These are phyloP conservation scores for Palythoa grandis DNA, from an alignment of 92 coral and sea anemone species.

Conservation along the genomic window DNA sequence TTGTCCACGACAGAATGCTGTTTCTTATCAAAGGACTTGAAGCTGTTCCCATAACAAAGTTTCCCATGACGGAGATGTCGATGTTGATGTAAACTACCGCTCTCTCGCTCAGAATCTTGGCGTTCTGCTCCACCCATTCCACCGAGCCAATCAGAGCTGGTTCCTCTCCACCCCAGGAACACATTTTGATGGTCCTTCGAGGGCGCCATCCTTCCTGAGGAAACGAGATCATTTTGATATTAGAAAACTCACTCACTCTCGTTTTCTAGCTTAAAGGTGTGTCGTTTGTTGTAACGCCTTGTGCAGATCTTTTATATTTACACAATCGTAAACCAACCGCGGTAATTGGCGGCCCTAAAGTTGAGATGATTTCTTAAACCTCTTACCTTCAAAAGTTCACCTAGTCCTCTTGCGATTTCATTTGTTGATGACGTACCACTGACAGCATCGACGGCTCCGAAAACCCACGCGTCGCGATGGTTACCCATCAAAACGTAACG, in stretches of 20 bases:
- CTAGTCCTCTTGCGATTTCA: constrained; percentile 68
- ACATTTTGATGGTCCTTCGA: constrained; percentile 61
- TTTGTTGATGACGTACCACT: constrained; percentile 64
- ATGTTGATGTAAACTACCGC: constrained; percentile 55
- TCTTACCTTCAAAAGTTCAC: constrained; percentile 52
- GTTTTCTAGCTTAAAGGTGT: neutral
- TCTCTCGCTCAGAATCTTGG: constrained; percentile 39
- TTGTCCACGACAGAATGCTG: constrained; percentile 48
- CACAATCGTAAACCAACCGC: neutral
- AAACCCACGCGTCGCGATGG: constrained; percentile 78
- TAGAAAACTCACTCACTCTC: neutral
- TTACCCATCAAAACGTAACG: constrained; percentile 67
- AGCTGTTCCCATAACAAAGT: neutral
- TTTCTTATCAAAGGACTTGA: constrained; percentile 65
- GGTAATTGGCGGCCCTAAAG: neutral
- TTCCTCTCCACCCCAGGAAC: constrained; percentile 99
- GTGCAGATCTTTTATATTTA: neutral
- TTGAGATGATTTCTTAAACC: neutral
- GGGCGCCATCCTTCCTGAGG: constrained; percentile 55
- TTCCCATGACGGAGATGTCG: constrained; percentile 52
- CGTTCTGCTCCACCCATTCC: constrained; percentile 83
- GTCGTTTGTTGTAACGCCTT: neutral
- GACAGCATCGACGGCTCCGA: constrained; percentile 74
- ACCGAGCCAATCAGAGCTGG: constrained; percentile 82
- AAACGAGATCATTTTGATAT: neutral